Percentiles rank a stretch among this genome's conserved stretches.
phyloP scores from a whole-genome alignment of 2,797 vertebrate genomes.

The Nasua narica region DNA sequence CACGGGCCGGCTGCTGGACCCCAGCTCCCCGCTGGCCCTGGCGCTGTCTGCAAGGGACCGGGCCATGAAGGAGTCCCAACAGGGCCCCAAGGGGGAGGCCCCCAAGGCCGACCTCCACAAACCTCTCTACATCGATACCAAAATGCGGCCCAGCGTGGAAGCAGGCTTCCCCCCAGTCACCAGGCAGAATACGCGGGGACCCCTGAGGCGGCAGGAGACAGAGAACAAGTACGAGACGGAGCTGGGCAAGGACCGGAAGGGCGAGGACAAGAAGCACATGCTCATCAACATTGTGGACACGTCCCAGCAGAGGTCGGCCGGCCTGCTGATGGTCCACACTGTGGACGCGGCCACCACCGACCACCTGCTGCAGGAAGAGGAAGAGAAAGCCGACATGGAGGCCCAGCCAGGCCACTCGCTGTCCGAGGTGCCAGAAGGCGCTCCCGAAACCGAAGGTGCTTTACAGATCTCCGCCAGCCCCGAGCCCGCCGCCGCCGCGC shows the following conservation, averaged over 20 bases:
- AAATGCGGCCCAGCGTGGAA: slow-evolving; percentile 92
- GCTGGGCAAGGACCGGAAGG: slow-evolving; percentile 84
- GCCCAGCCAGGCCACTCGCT: slow-evolving; percentile 80
- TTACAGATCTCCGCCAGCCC: slow-evolving; percentile 79
- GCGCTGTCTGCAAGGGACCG: slow-evolving; percentile 94
- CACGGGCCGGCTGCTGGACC: slow-evolving; percentile 93
- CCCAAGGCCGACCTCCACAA: slow-evolving; percentile 95
- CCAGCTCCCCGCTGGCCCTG: slow-evolving; percentile 93
- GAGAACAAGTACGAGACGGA: slow-evolving; percentile 93
- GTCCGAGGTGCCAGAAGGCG: slow-evolving; percentile 84
- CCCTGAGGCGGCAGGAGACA: slow-evolving; percentile 89
- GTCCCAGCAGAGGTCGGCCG: slow-evolving; percentile 90
- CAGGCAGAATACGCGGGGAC: slow-evolving; percentile 86
- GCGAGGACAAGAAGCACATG: slow-evolving; percentile 91
- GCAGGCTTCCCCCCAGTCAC: slow-evolving; percentile 87
- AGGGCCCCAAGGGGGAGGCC: slow-evolving; percentile 86
- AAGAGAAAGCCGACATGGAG: slow-evolving; percentile 77
- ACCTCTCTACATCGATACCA: slow-evolving; percentile 97
- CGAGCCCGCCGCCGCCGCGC: slow-evolving; percentile 75
- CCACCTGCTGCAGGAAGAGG: slow-evolving; percentile 82
- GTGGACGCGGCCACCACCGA: slow-evolving; percentile 85
- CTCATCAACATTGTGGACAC: slow-evolving; percentile 88
- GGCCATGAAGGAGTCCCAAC: slow-evolving; percentile 93
- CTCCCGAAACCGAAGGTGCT: slow-evolving; percentile 81
- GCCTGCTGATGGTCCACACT: slow-evolving; percentile 96